Percentiles rank a stretch among this genome's conserved stretches.
These are phyloP conservation scores for Semicossyphus pulcher DNA, from an alignment of 2,113 vertebrate species.

Conservation along the genomic window DNA sequence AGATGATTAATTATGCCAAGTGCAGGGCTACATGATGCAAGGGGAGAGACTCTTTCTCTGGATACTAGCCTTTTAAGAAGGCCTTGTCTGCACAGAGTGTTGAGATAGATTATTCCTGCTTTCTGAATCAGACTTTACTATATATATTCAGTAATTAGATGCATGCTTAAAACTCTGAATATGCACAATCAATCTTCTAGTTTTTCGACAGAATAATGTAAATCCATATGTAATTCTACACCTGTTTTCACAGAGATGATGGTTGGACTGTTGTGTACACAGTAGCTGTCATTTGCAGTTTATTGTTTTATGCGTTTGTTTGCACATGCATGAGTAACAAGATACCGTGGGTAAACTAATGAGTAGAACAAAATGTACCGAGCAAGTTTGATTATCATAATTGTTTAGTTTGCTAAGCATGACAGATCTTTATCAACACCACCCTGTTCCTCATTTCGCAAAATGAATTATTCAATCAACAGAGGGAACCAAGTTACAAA, in stretches of 20 bases:
- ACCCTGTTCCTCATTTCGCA: no score
- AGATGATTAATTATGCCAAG: conserved; percentile 18
- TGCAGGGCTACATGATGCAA: background rate
- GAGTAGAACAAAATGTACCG: background rate
- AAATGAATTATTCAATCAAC: no score
- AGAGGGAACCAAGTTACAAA: background rate
- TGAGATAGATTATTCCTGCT: background rate
- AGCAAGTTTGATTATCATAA: background rate
- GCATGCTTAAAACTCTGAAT: background rate
- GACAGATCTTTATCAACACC: background rate
- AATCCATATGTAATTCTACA: no score
- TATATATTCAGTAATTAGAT: background rate
- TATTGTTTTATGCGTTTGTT: conserved; percentile 16
- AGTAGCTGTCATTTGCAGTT: background rate
- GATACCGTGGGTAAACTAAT: background rate
- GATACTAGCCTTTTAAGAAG: background rate
- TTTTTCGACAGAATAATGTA: no score
- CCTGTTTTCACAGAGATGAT: no score
- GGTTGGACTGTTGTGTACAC: background rate
- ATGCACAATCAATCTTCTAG: background rate
- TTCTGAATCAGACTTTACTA: background rate
- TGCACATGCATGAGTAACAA: background rate
- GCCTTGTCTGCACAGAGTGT: background rate
- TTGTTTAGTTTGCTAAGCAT: background rate
- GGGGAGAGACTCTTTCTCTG: conserved; percentile 9